phyloP scores from a whole-genome alignment of 2,888 invertebrate genomes.

The Oscheius sp. region DNA sequence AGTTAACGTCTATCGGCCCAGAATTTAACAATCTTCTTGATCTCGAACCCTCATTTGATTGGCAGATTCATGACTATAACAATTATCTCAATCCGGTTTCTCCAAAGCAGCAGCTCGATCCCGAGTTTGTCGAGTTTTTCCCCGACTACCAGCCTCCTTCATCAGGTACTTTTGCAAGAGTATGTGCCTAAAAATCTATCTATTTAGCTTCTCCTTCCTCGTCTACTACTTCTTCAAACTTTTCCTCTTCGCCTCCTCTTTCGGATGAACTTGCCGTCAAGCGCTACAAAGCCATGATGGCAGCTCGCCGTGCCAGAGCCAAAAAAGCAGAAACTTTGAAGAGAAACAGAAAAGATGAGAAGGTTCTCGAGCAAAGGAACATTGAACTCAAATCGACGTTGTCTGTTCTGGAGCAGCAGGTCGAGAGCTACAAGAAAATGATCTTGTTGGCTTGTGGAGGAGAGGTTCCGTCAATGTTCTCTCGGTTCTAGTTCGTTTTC shows the following conservation, averaged over 20 bases:
- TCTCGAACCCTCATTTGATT: constrained; percentile 21
- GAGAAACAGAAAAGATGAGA: constrained; percentile 3
- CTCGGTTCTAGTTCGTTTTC: no score
- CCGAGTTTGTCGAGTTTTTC: constrained; percentile 26
- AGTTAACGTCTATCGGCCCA: constrained; percentile 8
- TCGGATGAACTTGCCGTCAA: constrained; percentile 14
- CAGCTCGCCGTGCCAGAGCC: constrained; percentile 18
- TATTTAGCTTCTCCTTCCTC: neutral
- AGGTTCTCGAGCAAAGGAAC: constrained; percentile 9
- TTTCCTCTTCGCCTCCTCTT: constrained; percentile 9
- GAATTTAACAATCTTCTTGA: neutral
- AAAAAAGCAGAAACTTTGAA: constrained; percentile 3
- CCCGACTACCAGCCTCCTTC: constrained; percentile 15
- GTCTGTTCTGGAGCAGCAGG: constrained; percentile 29
- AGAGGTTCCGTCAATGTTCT: no score
- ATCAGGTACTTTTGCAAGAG: neutral
- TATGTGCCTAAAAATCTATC: neutral
- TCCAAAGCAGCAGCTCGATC: neutral
- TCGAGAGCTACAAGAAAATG: constrained; percentile 29
- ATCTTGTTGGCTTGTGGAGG: constrained; percentile 18
- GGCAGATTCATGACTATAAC: constrained; percentile 19
- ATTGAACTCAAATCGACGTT: constrained; percentile 28
- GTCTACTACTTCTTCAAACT: neutral
- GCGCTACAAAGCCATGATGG: constrained; percentile 32
- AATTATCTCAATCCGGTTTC: neutral